These are phyloP conservation scores for Burhinus oedicnemus DNA, from an alignment of 2,113 vertebrate genomes.

Conservation along the genomic window DNA sequence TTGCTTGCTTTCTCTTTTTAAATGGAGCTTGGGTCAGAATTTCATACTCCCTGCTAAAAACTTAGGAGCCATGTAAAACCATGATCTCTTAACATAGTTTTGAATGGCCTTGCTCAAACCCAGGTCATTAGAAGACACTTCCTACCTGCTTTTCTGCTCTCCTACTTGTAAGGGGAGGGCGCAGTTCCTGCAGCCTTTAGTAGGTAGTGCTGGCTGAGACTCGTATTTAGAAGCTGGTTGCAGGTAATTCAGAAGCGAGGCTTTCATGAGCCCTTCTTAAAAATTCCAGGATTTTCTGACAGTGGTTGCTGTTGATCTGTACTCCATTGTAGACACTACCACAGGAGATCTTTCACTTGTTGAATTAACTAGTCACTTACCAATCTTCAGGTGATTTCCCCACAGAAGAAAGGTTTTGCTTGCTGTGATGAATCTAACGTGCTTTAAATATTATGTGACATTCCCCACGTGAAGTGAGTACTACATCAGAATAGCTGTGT, in stretches of 20 bases:
- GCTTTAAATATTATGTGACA: rapidly evolving
- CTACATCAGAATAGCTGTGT: not conserved
- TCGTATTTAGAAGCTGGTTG: not conserved
- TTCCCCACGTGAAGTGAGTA: not conserved
- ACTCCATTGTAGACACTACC: not conserved
- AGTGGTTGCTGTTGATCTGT: not conserved
- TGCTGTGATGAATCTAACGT: not conserved
- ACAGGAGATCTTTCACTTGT: not conserved
- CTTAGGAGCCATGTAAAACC: not conserved
- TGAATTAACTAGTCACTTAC: not conserved
- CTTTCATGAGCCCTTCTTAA: not conserved
- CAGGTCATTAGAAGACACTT: not conserved
- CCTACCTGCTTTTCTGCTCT: not conserved
- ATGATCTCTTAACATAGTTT: not conserved
- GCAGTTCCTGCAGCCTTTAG: not conserved
- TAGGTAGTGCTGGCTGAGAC: not conserved
- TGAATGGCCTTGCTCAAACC: not conserved
- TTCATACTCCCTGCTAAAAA: not conserved
- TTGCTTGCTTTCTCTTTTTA: not conserved
- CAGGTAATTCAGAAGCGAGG: not conserved
- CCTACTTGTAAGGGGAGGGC: not conserved
- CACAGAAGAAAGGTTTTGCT: not conserved
- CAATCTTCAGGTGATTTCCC: not conserved
- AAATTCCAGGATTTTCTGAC: not conserved
- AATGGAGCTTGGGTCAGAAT: not conserved